These are phyloP conservation scores for Chelmon rostratus DNA, from an alignment of 2,797 vertebrate genomes.

Conservation along the genomic window DNA sequence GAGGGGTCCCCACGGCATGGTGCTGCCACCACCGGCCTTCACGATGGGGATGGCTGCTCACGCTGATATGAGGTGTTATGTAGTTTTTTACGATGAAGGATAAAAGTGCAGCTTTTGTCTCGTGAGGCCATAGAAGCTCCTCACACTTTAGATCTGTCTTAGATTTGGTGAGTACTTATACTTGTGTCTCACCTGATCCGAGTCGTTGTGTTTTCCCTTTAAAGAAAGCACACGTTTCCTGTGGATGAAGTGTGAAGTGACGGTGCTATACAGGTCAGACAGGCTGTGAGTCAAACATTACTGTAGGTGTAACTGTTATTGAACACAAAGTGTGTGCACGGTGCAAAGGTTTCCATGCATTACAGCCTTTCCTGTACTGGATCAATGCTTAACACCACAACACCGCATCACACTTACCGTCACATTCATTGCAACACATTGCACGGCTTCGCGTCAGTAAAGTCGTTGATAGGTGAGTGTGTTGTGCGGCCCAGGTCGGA, in stretches of 20 bases:
- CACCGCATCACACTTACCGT: background rate
- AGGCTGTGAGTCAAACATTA: constrained; percentile 10
- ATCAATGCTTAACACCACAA: constrained; percentile 1
- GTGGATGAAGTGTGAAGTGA: background rate
- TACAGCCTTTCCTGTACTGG: background rate
- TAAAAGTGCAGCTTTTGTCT: background rate
- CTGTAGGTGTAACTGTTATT: constrained; percentile 16
- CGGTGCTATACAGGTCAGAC: too few species aligned
- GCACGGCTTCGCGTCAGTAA: background rate
- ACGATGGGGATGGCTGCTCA: background rate
- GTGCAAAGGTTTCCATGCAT: constrained; percentile 58
- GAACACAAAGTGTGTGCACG: constrained; percentile 8
- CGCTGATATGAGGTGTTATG: background rate
- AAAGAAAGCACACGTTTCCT: background rate
- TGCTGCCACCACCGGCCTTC: background rate
- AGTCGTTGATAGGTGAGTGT: background rate
- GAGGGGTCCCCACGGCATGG: background rate
- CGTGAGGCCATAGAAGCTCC: background rate
- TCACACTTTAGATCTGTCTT: background rate
- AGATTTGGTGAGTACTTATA: background rate
- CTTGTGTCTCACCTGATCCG: background rate
- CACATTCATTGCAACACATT: background rate
- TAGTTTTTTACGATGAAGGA: background rate
- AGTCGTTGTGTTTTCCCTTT: background rate
- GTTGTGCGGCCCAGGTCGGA: background rate